These are phyloP conservation scores for Drosophila ochracea DNA, from an alignment of 2,888 invertebrate genomes.

Conservation along the genomic window DNA sequence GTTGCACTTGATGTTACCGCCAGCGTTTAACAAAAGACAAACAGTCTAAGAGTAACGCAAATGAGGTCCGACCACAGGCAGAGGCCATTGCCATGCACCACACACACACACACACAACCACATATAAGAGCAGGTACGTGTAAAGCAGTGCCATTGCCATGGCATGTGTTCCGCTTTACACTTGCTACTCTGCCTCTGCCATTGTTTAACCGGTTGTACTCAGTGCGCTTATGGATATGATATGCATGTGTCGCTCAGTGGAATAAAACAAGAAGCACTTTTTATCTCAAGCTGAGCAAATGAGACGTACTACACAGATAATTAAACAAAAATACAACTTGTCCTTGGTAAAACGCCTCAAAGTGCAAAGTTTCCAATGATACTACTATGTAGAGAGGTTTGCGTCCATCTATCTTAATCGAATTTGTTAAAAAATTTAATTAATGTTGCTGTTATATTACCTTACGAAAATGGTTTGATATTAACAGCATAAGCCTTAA, in stretches of 20 bases:
- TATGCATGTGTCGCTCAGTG: neutral
- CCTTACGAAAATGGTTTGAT: neutral
- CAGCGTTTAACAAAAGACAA: conserved; percentile 74
- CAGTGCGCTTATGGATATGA: conserved; percentile 6
- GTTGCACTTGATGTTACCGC: neutral
- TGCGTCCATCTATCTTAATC: neutral
- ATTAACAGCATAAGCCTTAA: neutral
- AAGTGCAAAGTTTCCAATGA: neutral
- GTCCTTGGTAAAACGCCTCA: neutral
- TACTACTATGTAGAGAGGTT: neutral
- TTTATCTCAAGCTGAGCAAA: neutral
- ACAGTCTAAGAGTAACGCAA: conserved; percentile 66
- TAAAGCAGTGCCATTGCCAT: conserved; percentile 23
- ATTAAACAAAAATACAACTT: neutral
- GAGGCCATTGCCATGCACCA: conserved; percentile 56
- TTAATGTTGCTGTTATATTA: neutral
- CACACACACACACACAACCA: conserved; percentile 8
- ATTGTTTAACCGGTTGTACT: conserved; percentile 1
- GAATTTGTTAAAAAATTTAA: neutral
- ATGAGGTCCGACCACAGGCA: conserved; percentile 53
- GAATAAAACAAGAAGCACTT: neutral
- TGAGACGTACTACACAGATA: neutral
- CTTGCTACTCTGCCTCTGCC: conserved; percentile 11
- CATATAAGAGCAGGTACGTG: conserved; percentile 2
- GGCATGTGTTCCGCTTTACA: conserved; percentile 21